Percentiles rank a stretch among this genome's conserved stretches.
Conservation (phyloP, 2,113 vertebrate genomes). For the Coturnix japonica region DNA sequence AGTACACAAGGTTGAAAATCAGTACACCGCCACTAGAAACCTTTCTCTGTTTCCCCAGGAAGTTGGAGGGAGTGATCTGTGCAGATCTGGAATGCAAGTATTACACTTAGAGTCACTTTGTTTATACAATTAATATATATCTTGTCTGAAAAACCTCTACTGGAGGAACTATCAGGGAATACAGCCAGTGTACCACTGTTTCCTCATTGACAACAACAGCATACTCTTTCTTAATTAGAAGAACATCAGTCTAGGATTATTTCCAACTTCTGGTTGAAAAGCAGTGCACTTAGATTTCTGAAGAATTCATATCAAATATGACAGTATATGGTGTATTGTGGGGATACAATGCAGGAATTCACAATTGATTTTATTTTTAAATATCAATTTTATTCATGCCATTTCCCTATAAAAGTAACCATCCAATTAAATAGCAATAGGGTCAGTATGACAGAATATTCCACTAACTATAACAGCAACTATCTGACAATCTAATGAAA, state of each 20-base stretch:
- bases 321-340: background rate
- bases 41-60: slow-evolving; percentile 51
- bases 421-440: background rate
- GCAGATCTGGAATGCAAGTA: background rate
- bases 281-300: background rate
- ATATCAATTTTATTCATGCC: background rate
- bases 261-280: background rate
- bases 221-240: background rate
- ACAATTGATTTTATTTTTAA: background rate
- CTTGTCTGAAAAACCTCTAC: slow-evolving; percentile 19
- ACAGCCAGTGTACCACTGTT: background rate
- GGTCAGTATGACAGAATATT: background rate
- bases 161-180: background rate
- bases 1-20: slow-evolving; percentile 22
- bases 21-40: slow-evolving; percentile 21
- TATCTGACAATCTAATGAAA: background rate
- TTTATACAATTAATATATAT: background rate
- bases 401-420: background rate
- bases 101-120: slow-evolving; percentile 36
- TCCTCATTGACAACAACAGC: background rate
- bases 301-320: background rate
- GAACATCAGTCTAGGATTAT: background rate
- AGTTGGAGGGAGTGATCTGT: background rate
- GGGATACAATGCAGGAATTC: background rate
- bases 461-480: background rate